Evolutionary conservation across 1,140 invertebrate species (phyloP), one percentile per base, ranked within the genome.

Genomic region (Trichonephila inaurata): DNA sequence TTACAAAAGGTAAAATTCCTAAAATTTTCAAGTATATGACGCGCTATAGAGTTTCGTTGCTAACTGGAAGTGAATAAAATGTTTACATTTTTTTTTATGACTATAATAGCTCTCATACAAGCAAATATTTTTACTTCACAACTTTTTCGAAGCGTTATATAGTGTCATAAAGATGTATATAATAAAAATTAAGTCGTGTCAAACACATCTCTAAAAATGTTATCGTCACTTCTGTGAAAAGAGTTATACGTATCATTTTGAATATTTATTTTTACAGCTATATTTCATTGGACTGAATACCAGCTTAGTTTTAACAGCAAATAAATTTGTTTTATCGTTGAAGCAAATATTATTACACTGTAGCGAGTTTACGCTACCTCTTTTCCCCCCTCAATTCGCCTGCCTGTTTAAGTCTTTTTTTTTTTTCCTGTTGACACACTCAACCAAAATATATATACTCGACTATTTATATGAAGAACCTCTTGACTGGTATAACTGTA

Each of bases 301-400:
- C 28, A 18, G 72, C 72, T 77, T 33, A 77, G 69, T 77, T 77
- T 28, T 40, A 18, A 14, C 28, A 77, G 33, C 14, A 77, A 33
- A 77, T 77, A 77, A 77, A 77, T 77, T 77, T 40, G 33, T 77
- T 77, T 77, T 40, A 77, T 77, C 12, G 16, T 28, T 33, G 72
- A 28, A 40, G 72, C 72, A 77, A 77, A 77, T 77, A 77, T 77
- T 77, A 77, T 77, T 69, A 69, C n/a, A 18, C 28, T 33, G 72
- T 33, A 33, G 33, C 33, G 18, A 16, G 16, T 18, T 28, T 77
- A 77, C 18, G 12, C 16, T 24, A 77, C 69, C 24, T 18, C 72
- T 6, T 64, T 21, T 40, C 18, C 28, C 28, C 28, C 18, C 16
- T 33, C 2, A 69, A 24, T 69, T 69, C 14, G n/a, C 18, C 28